phyloP scores from a whole-genome alignment of 2,113 vertebrate genomes.

The Falco punctatus region DNA sequence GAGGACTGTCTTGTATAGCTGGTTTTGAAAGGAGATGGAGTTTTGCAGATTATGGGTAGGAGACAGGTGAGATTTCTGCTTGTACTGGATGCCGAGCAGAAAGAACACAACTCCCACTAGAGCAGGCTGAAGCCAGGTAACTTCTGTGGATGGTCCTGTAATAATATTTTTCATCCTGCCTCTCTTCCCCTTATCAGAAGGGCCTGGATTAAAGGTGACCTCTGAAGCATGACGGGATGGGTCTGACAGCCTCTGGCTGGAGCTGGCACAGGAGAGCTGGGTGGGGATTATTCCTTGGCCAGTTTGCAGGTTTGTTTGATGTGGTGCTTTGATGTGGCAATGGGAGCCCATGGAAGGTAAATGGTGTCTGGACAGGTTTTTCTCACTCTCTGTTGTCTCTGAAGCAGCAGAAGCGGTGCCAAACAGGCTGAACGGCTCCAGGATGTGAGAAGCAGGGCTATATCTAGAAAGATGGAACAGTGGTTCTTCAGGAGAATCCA shows the following conservation, averaged over 20 bases:
- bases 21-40: background rate
- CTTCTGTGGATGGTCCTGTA: background rate
- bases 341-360: background rate
- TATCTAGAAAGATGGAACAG: background rate
- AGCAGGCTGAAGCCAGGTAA: background rate
- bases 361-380: background rate
- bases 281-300: background rate
- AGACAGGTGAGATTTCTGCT: background rate
- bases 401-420: background rate
- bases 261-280: background rate
- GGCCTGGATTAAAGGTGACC: background rate
- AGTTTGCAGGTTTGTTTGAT: background rate
- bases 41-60: background rate
- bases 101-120: background rate
- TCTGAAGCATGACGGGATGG: background rate
- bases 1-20: background rate
- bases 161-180: background rate
- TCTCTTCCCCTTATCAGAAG: background rate
- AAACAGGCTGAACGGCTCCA: constrained; percentile 5
- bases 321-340: constrained; percentile 19
- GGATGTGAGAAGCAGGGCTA: background rate
- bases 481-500: background rate
- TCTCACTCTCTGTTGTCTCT: constrained; percentile 25
- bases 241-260: background rate
- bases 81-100: background rate